Conservation (phyloP, 2,113 vertebrate species). For the Melierax canorus region DNA sequence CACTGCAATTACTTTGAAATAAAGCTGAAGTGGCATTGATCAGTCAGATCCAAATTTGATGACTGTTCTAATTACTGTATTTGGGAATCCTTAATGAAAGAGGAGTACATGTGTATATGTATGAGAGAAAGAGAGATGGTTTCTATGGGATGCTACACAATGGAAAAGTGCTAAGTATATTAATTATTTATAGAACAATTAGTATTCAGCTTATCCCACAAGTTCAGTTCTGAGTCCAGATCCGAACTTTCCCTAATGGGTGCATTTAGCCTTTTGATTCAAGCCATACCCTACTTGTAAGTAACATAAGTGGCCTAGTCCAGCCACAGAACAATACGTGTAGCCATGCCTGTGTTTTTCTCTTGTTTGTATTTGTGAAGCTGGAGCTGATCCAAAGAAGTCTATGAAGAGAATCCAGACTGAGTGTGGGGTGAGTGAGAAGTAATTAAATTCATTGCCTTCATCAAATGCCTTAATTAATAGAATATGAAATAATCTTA, state of each 20-base stretch:
- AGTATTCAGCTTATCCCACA: not conserved
- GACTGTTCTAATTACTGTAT: not conserved
- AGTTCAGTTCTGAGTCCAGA: not conserved
- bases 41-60: not conserved
- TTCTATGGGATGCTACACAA: conserved; percentile 6
- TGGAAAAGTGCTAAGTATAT: not conserved
- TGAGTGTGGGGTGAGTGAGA: not conserved
- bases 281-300: not conserved
- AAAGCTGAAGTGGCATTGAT: not conserved
- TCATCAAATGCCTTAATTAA: not conserved
- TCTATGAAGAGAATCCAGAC: not conserved
- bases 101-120: not conserved
- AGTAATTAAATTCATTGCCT: not conserved
- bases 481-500: not conserved
- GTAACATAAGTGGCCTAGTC: not conserved
- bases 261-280: not conserved
- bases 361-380: not conserved
- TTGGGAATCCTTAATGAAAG: conserved; percentile 16
- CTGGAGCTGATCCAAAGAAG: not conserved
- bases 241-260: not conserved
- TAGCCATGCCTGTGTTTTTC: not conserved
- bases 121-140: not conserved
- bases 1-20: not conserved
- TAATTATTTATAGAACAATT: conserved; percentile 44
- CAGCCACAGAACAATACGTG: not conserved